These are phyloP conservation scores for Aplidium turbinatum DNA, from an alignment of 23 tunicate genomes.

Conservation along the genomic window DNA sequence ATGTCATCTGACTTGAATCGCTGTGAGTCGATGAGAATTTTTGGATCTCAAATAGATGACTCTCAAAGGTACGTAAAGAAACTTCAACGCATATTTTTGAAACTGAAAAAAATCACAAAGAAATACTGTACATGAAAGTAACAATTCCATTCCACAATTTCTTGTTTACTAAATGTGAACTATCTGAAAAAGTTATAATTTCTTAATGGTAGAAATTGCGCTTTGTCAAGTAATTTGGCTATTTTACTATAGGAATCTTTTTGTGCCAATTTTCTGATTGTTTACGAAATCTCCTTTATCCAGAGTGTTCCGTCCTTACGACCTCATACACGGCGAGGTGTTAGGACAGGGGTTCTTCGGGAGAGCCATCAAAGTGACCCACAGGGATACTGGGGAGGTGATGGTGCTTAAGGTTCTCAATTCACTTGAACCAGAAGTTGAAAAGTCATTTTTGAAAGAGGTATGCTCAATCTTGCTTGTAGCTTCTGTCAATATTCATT, in stretches of 20 bases:
- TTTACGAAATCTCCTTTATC: not conserved
- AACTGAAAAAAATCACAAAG: too few species aligned
- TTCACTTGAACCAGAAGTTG: slow-evolving; percentile 60
- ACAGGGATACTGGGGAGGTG: slow-evolving; percentile 92
- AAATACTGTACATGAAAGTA: too few species aligned
- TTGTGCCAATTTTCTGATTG: too few species aligned
- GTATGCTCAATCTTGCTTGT: too few species aligned
- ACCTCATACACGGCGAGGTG: slow-evolving; percentile 79
- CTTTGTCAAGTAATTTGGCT: too few species aligned
- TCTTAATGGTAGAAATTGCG: too few species aligned
- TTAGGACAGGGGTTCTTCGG: slow-evolving; percentile 95
- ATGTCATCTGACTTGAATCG: slow-evolving; percentile 56
- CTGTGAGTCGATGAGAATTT: slow-evolving; percentile 86
- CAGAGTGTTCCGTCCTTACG: slow-evolving; percentile 93
- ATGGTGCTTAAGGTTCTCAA: slow-evolving; percentile 91
- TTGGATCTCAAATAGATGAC: slow-evolving; percentile 17
- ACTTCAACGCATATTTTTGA: too few species aligned
- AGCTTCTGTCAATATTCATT: too few species aligned
- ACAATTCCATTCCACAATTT: too few species aligned
- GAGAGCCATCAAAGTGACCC: slow-evolving; percentile 94
- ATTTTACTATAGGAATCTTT: too few species aligned
- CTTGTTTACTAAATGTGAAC: too few species aligned
- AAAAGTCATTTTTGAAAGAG: slow-evolving; percentile 81
- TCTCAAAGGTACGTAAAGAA: slow-evolving; percentile 60
- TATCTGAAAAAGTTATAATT: too few species aligned